phyloP scores from a whole-genome alignment of 2,113 vertebrate genomes.

The Callospermophilus lateralis region DNA sequence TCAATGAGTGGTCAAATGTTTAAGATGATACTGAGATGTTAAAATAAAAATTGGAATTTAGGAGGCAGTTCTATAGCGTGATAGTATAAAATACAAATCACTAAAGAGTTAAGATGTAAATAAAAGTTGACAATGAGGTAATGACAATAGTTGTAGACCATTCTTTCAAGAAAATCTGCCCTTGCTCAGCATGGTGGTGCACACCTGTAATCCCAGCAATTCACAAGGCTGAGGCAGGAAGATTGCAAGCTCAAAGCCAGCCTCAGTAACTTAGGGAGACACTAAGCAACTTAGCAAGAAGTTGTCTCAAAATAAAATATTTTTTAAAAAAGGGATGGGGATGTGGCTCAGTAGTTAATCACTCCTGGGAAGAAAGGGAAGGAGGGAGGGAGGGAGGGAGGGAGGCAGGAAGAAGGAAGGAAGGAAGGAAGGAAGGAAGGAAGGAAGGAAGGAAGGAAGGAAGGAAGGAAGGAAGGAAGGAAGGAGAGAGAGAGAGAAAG shows the following conservation, averaged over 20 bases:
- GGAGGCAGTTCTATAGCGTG: neutral
- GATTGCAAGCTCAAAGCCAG: too few relatives aligned
- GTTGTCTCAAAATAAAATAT: too few relatives aligned
- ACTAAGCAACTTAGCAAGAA: too few relatives aligned
- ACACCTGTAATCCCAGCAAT: too few relatives aligned
- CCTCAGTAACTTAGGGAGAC: too few relatives aligned
- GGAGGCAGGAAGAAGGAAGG: neutral
- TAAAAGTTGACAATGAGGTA: neutral
- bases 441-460: neutral
- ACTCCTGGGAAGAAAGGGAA: too few relatives aligned
- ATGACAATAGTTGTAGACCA: neutral
- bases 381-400: accelerated
- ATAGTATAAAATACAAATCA: neutral
- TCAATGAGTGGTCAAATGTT: neutral
- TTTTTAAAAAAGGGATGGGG: too few relatives aligned
- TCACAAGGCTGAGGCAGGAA: too few relatives aligned
- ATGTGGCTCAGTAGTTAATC: too few relatives aligned
- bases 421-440: neutral
- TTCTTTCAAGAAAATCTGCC: conserved; percentile 7
- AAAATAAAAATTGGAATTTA: neutral
- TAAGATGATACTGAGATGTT: neutral
- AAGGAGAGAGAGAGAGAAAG: neutral
- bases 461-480: neutral
- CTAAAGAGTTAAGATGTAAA: neutral
- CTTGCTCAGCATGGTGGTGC: too few relatives aligned